Base-by-base conservation (phyloP, 1,140 invertebrate species). In the Ceratitis capitata region DNA sequence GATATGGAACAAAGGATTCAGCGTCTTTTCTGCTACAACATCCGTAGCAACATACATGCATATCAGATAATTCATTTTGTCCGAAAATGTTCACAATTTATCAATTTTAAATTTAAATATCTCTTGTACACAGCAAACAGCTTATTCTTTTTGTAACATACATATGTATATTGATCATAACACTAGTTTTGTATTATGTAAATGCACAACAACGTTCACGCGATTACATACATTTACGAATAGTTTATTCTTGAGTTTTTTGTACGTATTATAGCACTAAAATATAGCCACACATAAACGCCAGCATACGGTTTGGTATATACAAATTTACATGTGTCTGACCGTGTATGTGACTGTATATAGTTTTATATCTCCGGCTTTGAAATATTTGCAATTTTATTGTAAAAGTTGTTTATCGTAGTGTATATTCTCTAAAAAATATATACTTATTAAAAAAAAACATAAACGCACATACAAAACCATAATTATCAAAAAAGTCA, bases 401-500 rank as follows among this genome's bases (percentile, higher is more conserved):
- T 47, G 69, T 78, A 78, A 45, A 74, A 78, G 45, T 45, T 78
- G 1, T 39, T 78, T 78, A 78, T 23, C n/a, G 23, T 26, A 78
- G 39, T 78, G 69, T 78, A 45, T 47, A 78, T 78, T 47, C 39
- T 78, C 16, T 45, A 19, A 9, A 47, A 78, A 45, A 78, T 56
- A 78, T 42, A 78, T 45, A 78, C 26, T 45, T 69, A 47, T 45
- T 3, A 47, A 78, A 10, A 78, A 32, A 78, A 78, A 32, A 45
- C 32, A 39, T 45, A 78, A 26, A 83, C 51, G 19, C n/a, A 53
- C 32, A 53, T 32, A 16, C 10, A 4, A 32, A 19, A 53, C 45
- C 23, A 61, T 39, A 2, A 19, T 84, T 84, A 58, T 61, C 39
- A n/a, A 61, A 61, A 84, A 84, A 84, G 42, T 84, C 53, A 23